A percentile compares a stretch with the other conserved stretches of the same genome.
phyloP scores from a whole-genome alignment of 2,888 invertebrate species.

The Amitus sp. region DNA sequence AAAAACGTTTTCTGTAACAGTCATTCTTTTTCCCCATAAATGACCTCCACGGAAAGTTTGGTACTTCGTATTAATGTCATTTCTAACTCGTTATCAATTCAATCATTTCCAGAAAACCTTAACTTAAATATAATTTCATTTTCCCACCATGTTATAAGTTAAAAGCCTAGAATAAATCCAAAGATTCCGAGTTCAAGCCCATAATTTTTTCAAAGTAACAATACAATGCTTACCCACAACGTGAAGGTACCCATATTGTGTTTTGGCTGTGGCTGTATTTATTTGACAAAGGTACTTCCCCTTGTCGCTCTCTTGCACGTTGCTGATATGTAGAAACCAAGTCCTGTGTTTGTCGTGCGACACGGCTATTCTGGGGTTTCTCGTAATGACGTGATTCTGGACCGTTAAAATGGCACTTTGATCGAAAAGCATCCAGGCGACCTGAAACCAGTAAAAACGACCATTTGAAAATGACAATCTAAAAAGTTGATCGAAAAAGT shows the following conservation, averaged over 20 bases:
- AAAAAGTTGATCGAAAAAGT: too few species aligned
- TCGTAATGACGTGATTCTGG: constrained; percentile 93
- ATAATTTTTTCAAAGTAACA: neutral
- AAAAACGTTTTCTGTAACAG: too few species aligned
- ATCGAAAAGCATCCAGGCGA: constrained; percentile 96
- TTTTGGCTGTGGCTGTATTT: constrained; percentile 92
- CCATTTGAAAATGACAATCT: too few species aligned
- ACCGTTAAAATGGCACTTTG: constrained; percentile 93
- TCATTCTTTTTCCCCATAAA: too few species aligned
- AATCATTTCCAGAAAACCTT: too few species aligned
- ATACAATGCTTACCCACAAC: constrained; percentile 80
- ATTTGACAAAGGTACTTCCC: constrained; percentile 96
- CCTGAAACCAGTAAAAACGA: constrained; percentile 69
- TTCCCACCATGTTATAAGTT: too few species aligned
- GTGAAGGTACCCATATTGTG: constrained; percentile 90
- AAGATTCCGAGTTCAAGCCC: too few species aligned
- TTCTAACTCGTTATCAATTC: too few species aligned
- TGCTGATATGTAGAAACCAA: constrained; percentile 92
- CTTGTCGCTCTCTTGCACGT: constrained; percentile 91
- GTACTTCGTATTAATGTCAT: too few species aligned
- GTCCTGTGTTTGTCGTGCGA: constrained; percentile 93
- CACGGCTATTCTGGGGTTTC: constrained; percentile 91
- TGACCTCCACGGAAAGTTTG: too few species aligned
- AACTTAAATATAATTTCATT: too few species aligned
- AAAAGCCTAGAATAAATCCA: too few species aligned